Conservation (phyloP, 1,140 invertebrate species). For the Galendromus occidentalis region DNA sequence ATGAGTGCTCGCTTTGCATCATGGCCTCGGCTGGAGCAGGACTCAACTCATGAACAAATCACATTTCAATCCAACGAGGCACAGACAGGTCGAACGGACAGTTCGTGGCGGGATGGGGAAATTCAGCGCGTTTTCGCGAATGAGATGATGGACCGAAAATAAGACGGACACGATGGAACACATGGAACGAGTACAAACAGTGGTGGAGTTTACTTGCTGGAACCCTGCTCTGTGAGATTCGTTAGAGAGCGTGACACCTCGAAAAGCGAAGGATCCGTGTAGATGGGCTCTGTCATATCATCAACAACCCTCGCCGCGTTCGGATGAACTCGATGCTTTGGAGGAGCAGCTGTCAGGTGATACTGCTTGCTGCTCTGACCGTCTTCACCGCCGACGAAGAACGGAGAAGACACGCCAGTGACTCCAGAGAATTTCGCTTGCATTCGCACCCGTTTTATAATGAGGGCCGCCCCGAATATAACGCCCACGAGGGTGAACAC, state of each 20-base stretch:
- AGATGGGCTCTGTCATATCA: slow-evolving; percentile 75
- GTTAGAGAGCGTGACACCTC: slow-evolving; percentile 45
- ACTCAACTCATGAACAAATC: too few species aligned
- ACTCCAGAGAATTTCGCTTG: neutral
- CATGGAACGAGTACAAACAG: too few species aligned
- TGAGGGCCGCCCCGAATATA: slow-evolving; percentile 38
- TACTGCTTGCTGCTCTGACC: slow-evolving; percentile 9
- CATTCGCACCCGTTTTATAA: slow-evolving; percentile 17
- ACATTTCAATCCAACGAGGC: too few species aligned
- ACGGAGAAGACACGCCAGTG: neutral
- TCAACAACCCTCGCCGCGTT: slow-evolving; percentile 32
- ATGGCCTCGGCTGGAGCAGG: too few species aligned
- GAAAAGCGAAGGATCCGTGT: slow-evolving; percentile 72
- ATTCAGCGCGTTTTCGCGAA: too few species aligned
- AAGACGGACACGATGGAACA: too few species aligned
- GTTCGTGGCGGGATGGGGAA: too few species aligned
- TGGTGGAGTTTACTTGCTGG: neutral
- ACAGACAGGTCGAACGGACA: too few species aligned
- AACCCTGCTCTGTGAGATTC: slow-evolving; percentile 15
- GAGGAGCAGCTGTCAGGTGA: neutral
- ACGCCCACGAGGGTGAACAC: slow-evolving; percentile 44
- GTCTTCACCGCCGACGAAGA: slow-evolving; percentile 32
- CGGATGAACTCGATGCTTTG: neutral
- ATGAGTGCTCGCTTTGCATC: too few species aligned
- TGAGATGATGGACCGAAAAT: too few species aligned